A percentile compares a stretch with the other conserved stretches of the same genome.
Conservation (phyloP, 2,888 invertebrate genomes). For the Drosophila diplacantha region DNA sequence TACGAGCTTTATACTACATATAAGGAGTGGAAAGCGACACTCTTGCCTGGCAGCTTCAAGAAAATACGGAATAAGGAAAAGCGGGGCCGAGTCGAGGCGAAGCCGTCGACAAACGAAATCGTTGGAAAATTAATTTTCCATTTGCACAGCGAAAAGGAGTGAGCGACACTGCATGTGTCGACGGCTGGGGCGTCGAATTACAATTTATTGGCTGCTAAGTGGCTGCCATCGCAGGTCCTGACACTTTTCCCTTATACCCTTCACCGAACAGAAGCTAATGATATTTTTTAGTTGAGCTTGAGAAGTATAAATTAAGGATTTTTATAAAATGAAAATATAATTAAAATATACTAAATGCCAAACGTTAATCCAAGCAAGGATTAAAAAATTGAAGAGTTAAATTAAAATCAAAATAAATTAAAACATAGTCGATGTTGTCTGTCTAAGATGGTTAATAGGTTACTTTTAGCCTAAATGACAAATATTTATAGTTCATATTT, state of each 20-base stretch:
- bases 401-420: no score
- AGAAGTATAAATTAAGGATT: not conserved
- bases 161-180: conserved; percentile 37
- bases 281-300: not conserved
- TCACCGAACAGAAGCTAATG: not conserved
- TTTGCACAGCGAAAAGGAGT: conserved; percentile 56
- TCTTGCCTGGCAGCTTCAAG: conserved; percentile 35
- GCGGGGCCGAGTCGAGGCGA: conserved; percentile 19
- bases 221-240: conserved; percentile 47
- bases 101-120: conserved; percentile 58
- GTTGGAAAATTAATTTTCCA: conserved; percentile 72
- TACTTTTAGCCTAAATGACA: no score
- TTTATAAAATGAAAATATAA: no score
- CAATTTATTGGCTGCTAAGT: conserved; percentile 73
- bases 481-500: no score
- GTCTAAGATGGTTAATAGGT: no score
- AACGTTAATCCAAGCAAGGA: no score
- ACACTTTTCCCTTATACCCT: conserved; percentile 44
- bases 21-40: conserved; percentile 45
- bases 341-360: no score
- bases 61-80: conserved; percentile 20
- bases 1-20: conserved; percentile 19
- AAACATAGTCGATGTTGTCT: no score
- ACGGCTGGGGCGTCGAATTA: conserved; percentile 63
- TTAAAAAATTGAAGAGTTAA: no score